Base-by-base conservation (phyloP, 1,140 invertebrate species). In the Aricia agestis region DNA sequence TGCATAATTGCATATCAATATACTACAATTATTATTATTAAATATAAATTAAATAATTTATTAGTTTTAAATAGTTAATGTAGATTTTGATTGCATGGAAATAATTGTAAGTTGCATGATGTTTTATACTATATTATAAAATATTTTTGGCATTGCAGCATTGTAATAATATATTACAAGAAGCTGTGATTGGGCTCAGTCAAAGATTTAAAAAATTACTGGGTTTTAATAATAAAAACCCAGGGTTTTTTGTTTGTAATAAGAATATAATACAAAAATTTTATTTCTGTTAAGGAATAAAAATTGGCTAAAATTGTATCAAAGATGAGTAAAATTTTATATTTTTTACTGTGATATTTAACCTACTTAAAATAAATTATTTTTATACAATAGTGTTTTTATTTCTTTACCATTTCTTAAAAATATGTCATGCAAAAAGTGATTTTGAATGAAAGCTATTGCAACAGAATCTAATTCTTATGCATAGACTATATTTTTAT, bases 261-360 rank as follows among this genome's bases (percentile, higher is more conserved):
- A 13, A 13, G 9, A 52, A 9, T 52, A 13, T 36, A 36, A 36
- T 36, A 36, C 36, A 36, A 36, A 15, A 15, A 52, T 52, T 52
- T 0, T 52, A 13, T 52, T 52, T 52, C 1, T 52, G 11, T 15
- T 52, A 52, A 52, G 13, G 45, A 4, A 13, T 1, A 25, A 67
- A 15, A 25, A 67, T 41, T 41, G 25, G 66, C 17, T n/a, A 13
- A 67, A 69, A 32, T 36, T 13, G 18, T 68, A 42, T 68, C 19
- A 57, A 68, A 18, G 42, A 45, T 52, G 13, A 58, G 42, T 68
- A 72, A 72, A 78, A 76, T 76, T 77, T 52, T 78, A 82, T 52
- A 81, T 82, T 81, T 78, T 85, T 76, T 82, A 84, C 84, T 87
- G 83, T 86, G 84, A 87, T 87, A 85, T 79, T 77, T 80, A 74